Evolutionary conservation across 2,888 invertebrate species (phyloP), one percentile per base, ranked within the genome.

Genomic region (Mylabris sibirica): DNA sequence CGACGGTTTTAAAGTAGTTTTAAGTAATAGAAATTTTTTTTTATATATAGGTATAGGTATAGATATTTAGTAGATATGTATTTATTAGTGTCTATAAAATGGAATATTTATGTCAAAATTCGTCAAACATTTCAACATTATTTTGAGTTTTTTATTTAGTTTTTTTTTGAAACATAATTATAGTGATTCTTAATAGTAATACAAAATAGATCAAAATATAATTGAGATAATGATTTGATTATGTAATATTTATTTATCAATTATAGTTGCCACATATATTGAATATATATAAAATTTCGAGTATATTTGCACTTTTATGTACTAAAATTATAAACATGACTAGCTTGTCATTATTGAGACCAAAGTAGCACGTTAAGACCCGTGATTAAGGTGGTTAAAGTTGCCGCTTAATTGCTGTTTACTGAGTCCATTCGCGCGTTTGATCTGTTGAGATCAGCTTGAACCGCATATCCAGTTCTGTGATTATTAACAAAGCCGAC

Each of bases 341-440:
- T 82, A 79, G 78, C 76, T 80, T 82, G 81, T 83, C 80, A 84
- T 84, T 84, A 84, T 81, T 53, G 80, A 79, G 83, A 81, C 82
- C 83, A 84, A 84, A 84, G 84, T 84, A 84, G 84, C 84, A 82
- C 82, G 82, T 83, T 81, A 83, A 83, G 82, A 79, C 82, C 82
- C 82, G 76, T 84, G 84, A 84, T 84, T 84, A 84, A 82, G 82
- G 83, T 82, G 83, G 83, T 83, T 83, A 83, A 83, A 83, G 81
- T 84, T 82, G 84, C 83, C 83, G 82, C 82, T 84, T 84, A 84
- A 84, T 84, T 84, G 84, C 84, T 84, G 84, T 84, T 84, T 84
- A 84, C 84, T 78, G 80, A 84, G 82, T 79, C 83, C 83, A 83
- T 84, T 84, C 84, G 83, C 84, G 84, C 84, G 83, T 84, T 84